Base-by-base conservation (phyloP, 2,888 invertebrate genomes). In the Rhagium mordax region DNA sequence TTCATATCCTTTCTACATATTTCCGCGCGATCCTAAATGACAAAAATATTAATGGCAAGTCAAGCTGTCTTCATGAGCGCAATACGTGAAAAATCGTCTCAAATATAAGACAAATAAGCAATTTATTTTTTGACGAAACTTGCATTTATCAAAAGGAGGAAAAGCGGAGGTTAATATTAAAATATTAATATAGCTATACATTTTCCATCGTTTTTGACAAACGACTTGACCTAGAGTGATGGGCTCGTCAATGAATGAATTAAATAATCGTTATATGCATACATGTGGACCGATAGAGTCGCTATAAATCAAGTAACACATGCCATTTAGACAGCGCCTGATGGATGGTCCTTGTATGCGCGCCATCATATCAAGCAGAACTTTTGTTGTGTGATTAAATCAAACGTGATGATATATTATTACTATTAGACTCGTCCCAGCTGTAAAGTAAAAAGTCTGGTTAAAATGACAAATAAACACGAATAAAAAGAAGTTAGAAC, bases 151-250 rank as follows among this genome's bases (percentile, higher is more conserved):
- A 77, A 60, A n/a, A 48, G 41, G 8, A 33, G 20, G 29, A 18
- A 55, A 29, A 21, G 49, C 62, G 61, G 53, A 71, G 71, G 66
- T 72, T 75, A 65, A 76, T 72, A 76, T 75, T 75, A 74, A 77
- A 75, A 75, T 74, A 74, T 76, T 78, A 78, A 78, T 76, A 76
- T 74, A 71, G 61, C 53, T 65, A 65, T 69, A 74, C 75, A 72
- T 51, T 49, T 33, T 47, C 41, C 47, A 51, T 55, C 41, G 57
- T 24, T 67, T 67, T 57, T 57, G 47, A 51, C 67, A 74, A 76
- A 76, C 67, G 76, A 74, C 74, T 68, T 71, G 76, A 76, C 74
- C 76, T 71, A 68, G 64, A 74, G 60, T 61, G 73, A 67, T 16
- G 33, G 57, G 29, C 47, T 53, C 72, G 68, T 71, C 74, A 62